Conservation (phyloP, 2,113 vertebrate genomes). For the Podarcis raffonei region DNA sequence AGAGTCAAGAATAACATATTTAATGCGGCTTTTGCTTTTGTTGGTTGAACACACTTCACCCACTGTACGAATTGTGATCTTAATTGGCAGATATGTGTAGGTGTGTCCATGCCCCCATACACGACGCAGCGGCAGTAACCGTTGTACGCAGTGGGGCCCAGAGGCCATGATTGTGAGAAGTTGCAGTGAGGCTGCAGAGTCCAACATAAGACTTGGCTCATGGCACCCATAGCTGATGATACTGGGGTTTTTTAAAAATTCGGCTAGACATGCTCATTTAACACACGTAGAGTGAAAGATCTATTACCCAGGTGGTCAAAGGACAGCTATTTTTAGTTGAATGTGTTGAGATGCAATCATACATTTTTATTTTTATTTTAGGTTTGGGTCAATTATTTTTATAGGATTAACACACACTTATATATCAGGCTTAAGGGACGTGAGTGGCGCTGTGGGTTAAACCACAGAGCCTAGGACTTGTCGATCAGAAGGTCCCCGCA, state of each 20-base stretch:
- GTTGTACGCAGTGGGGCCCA: background rate
- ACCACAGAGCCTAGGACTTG: too few species aligned
- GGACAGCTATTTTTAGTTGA: too few species aligned
- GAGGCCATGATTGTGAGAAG: background rate
- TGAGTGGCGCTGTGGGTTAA: too few species aligned
- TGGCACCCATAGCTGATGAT: background rate
- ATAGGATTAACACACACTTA: background rate
- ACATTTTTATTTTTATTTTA: background rate
- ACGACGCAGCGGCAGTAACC: background rate
- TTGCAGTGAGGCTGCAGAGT: background rate
- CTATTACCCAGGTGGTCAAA: too few species aligned
- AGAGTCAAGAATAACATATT: background rate
- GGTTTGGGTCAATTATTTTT: background rate
- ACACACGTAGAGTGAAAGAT: background rate
- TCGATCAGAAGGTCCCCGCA: rapidly evolving
- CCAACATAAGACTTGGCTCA: background rate
- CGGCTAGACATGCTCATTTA: background rate
- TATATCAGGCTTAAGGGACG: too few species aligned
- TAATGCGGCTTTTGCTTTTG: background rate
- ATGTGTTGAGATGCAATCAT: too few species aligned
- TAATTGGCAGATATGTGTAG: background rate
- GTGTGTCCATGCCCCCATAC: background rate
- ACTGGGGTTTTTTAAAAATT: too few species aligned
- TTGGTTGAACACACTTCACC: background rate
- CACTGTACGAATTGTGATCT: background rate